Evolutionary conservation across 2,113 vertebrate genomes (phyloP), one percentile per base, ranked within the genome.

Genomic region (Takifugu flavidus): DNA sequence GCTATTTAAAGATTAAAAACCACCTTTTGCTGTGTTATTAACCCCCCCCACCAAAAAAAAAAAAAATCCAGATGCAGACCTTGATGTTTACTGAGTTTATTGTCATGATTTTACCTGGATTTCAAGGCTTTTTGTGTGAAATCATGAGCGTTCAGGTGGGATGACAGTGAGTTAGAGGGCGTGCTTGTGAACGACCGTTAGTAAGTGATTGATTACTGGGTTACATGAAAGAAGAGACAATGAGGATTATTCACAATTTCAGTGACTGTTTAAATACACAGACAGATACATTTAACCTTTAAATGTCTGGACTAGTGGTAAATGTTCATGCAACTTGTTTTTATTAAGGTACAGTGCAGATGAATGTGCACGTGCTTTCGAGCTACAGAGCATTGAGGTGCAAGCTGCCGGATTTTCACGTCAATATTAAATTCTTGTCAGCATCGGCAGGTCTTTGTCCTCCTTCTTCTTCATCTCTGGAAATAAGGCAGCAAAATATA

Each of bases 391-490:
- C 66, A 77, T 43, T 29, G 34, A 51, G 53, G 62, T 59, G 60
- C 56, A 62, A 62, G 56, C 34, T 57, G 64, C 7, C 70, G 57
- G 25, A 55, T 70, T 72, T 64, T 74, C 55, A 59, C 78, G 57
- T 64, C 62, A 85, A 45, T 55, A 67, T 79, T 63, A 85, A 55
- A 75, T 76, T 88, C 61, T 89, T 75, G 76, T 78, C 84, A 66
- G 79, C 81, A 71, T 77, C 82, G 47, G 70, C 67, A 29, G 74
- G 71, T 74, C 64, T 84, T 71, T 72, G 62, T 82, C 42, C 70
- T 80, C 79, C 77, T 68, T 56, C 76, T 73, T 86, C 87, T 89
- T 92, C 85, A 87, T 79, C 77, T 90, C 90, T 92, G 89, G 77
- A 91, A 91, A 89, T 58, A 78, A 89, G 89, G 81, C 82, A 90